Percentiles rank a stretch among this genome's conserved stretches.
Conservation (phyloP, 2,888 invertebrate species). For the Tetramorium bicarinatum region DNA sequence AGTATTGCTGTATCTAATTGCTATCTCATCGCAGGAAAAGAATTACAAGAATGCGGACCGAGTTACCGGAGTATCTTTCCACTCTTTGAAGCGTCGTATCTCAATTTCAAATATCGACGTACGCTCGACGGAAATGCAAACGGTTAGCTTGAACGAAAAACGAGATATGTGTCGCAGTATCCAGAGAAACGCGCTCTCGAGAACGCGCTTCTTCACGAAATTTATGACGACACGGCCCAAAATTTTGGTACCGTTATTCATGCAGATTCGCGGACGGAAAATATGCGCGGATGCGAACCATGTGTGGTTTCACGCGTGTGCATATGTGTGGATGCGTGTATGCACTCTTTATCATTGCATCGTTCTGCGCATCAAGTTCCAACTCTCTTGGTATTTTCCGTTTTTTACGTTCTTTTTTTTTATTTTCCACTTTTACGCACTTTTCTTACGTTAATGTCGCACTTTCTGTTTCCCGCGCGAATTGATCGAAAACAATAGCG, state of each 20-base stretch:
- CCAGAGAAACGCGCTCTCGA: slow-evolving; percentile 44
- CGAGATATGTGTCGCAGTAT: slow-evolving; percentile 40
- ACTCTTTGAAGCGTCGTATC: slow-evolving; percentile 33
- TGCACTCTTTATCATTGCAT: background rate
- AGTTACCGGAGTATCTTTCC: background rate
- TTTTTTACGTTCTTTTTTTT: background rate
- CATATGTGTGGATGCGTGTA: background rate
- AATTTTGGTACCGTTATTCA: slow-evolving; percentile 68
- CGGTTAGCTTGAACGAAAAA: slow-evolving; percentile 46
- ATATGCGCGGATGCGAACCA: slow-evolving; percentile 44
- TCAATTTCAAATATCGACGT: slow-evolving; percentile 60
- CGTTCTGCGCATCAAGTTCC: background rate
- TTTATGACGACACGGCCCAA: slow-evolving; percentile 59
- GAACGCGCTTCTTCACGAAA: slow-evolving; percentile 55
- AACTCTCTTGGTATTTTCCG: slow-evolving; percentile 2
- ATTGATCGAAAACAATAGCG: slow-evolving; percentile 37
- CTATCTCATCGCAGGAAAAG: background rate
- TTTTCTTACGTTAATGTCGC: background rate
- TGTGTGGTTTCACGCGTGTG: background rate
- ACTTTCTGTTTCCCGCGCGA: slow-evolving; percentile 3
- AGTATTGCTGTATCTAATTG: slow-evolving; percentile 3
- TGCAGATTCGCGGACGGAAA: slow-evolving; percentile 59
- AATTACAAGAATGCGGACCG: background rate
- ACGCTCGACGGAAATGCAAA: slow-evolving; percentile 15
- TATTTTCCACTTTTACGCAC: background rate